Evolutionary conservation across 2,888 invertebrate genomes (phyloP).

Genomic region (Ormyrus rosae): DNA sequence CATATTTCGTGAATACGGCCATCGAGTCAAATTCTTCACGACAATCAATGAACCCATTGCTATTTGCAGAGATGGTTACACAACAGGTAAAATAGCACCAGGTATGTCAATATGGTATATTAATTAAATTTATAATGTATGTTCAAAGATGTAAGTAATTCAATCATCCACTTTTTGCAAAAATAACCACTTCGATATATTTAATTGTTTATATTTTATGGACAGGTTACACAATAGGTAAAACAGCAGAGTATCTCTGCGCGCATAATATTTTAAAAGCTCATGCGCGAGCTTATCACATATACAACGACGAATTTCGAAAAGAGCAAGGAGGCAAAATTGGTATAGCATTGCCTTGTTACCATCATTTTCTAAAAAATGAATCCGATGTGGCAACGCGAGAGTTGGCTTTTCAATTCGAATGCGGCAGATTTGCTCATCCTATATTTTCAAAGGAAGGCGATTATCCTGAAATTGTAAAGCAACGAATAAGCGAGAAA

Average conservation of each 20-base stretch:
- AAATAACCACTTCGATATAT: no score
- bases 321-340: constrained; percentile 78
- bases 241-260: no score
- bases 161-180: no score
- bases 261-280: constrained; percentile 70
- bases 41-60: constrained; percentile 87
- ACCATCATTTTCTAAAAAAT: constrained; percentile 59
- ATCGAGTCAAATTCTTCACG: constrained; percentile 83
- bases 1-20: constrained; percentile 80
- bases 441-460: constrained; percentile 76
- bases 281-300: constrained; percentile 83
- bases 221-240: no score
- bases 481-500: constrained; percentile 71
- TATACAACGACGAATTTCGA: constrained; percentile 80
- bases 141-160: no score
- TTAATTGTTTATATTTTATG: no score
- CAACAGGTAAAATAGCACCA: constrained; percentile 52
- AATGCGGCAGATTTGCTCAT: constrained; percentile 76
- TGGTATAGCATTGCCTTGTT: constrained; percentile 55
- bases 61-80: constrained; percentile 78
- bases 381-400: constrained; percentile 53
- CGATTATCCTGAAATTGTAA: constrained; percentile 78
- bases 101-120: constrained; percentile 43
- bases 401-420: constrained; percentile 69
- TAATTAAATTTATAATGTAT: no score